Conservation (phyloP, 2,888 invertebrate species). For the Tenthredo scrophulariae region DNA sequence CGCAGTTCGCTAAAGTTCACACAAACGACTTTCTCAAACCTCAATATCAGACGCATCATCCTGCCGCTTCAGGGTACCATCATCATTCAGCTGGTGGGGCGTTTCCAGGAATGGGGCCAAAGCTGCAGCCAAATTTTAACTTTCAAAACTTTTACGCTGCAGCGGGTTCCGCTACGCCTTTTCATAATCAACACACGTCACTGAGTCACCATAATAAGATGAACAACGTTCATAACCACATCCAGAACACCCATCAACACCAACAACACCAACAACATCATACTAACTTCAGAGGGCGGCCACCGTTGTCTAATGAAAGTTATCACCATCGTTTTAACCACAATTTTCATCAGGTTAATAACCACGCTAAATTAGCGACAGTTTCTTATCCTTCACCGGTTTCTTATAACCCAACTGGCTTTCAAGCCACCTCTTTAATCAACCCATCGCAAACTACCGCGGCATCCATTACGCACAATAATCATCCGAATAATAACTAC, state of each 20-base stretch:
- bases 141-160: slow-evolving; percentile 68
- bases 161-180: slow-evolving; percentile 54
- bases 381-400: slow-evolving; percentile 56
- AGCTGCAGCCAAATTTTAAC: slow-evolving; percentile 61
- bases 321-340: slow-evolving; percentile 59
- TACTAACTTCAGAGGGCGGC: slow-evolving; percentile 31
- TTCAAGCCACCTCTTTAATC: slow-evolving; percentile 61
- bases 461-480: slow-evolving; percentile 43
- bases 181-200: slow-evolving; percentile 50
- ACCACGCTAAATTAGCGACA: slow-evolving; percentile 46
- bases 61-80: slow-evolving; percentile 60
- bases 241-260: background rate
- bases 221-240: slow-evolving; percentile 23
- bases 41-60: slow-evolving; percentile 56
- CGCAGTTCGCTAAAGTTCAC: slow-evolving; percentile 13
- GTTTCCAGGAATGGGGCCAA: slow-evolving; percentile 43
- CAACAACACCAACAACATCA: slow-evolving; percentile 40
- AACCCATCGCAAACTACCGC: background rate
- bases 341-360: slow-evolving; percentile 60
- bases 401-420: slow-evolving; percentile 60
- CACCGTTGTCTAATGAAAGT: slow-evolving; percentile 35
- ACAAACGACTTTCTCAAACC: slow-evolving; percentile 60
- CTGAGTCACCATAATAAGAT: slow-evolving; percentile 9
- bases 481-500: slow-evolving; percentile 64
- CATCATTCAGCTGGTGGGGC: slow-evolving; percentile 59